Evolutionary conservation across 2,113 vertebrate genomes (phyloP).

Genomic region (Gobio gobio): DNA sequence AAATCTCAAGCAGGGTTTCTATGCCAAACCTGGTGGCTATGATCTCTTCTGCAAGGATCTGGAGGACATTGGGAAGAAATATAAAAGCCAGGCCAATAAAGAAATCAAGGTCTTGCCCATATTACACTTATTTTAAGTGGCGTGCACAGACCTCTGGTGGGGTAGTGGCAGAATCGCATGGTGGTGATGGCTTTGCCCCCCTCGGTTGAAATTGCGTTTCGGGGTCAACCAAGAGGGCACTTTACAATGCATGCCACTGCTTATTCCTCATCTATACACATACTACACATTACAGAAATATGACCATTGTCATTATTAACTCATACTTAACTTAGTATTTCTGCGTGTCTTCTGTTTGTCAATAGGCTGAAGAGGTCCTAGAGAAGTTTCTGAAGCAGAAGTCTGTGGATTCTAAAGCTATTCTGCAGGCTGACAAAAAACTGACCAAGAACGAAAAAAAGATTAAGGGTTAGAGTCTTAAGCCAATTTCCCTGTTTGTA

Average conservation of each 20-base stretch:
- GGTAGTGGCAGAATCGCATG: no score
- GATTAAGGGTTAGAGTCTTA: background rate
- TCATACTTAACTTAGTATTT: no score
- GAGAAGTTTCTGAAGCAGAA: background rate
- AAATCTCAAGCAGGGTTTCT: background rate
- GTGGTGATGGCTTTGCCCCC: no score
- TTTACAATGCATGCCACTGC: no score
- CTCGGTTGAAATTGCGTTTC: no score
- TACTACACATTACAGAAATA: no score
- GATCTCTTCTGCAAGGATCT: constrained; percentile 3
- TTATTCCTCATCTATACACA: no score
- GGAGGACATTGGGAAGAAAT: background rate
- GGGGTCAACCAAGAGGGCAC: no score
- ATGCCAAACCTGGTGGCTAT: constrained; percentile 19
- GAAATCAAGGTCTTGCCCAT: constrained; percentile 4
- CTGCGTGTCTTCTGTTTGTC: no score
- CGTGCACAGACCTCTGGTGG: no score
- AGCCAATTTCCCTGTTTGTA: background rate
- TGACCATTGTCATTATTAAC: no score
- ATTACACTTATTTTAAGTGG: background rate
- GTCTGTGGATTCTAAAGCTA: constrained; percentile 11
- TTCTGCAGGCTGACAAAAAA: constrained; percentile 14
- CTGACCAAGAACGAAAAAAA: background rate
- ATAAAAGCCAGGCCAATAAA: background rate
- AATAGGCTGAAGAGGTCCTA: background rate